A percentile compares a stretch with the other conserved stretches of the same genome.
Evolutionary conservation across 2,888 invertebrate genomes (phyloP).

Genomic region (Meta bourneti): DNA sequence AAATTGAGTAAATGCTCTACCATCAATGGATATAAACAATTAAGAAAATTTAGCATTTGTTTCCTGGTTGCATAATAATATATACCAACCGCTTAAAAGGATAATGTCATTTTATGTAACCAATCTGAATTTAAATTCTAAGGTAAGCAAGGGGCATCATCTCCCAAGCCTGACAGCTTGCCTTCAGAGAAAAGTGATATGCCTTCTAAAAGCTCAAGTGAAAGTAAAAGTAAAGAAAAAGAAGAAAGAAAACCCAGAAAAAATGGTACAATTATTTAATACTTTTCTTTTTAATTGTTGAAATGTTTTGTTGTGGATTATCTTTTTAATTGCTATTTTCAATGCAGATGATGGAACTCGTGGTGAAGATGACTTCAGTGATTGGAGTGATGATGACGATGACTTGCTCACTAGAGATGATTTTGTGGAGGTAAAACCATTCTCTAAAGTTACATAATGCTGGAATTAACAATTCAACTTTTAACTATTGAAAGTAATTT

Average conservation of each 20-base stretch:
- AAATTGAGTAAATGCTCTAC: no score
- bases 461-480: not conserved
- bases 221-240: slow-evolving; percentile 49
- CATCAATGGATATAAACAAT: no score
- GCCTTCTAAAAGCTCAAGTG: slow-evolving; percentile 12
- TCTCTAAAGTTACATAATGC: not conserved
- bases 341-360: slow-evolving; percentile 53
- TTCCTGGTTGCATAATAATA: no score
- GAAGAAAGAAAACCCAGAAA: slow-evolving; percentile 67
- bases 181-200: slow-evolving; percentile 47
- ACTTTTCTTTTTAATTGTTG: not conserved
- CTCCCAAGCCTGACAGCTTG: slow-evolving; percentile 31
- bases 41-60: no score
- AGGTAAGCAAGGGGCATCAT: slow-evolving; percentile 48
- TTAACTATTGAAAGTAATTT: not conserved
- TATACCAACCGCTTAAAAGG: no score
- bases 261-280: slow-evolving; percentile 28
- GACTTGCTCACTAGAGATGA: slow-evolving; percentile 84
- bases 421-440: slow-evolving; percentile 59
- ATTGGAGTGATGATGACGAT: slow-evolving; percentile 91
- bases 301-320: not conserved
- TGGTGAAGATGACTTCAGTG: slow-evolving; percentile 86
- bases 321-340: not conserved
- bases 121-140: slow-evolving; percentile 12
- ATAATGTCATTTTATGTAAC: no score